phyloP scores from a whole-genome alignment of 2,888 invertebrate genomes.

The Sialis lutaria region DNA sequence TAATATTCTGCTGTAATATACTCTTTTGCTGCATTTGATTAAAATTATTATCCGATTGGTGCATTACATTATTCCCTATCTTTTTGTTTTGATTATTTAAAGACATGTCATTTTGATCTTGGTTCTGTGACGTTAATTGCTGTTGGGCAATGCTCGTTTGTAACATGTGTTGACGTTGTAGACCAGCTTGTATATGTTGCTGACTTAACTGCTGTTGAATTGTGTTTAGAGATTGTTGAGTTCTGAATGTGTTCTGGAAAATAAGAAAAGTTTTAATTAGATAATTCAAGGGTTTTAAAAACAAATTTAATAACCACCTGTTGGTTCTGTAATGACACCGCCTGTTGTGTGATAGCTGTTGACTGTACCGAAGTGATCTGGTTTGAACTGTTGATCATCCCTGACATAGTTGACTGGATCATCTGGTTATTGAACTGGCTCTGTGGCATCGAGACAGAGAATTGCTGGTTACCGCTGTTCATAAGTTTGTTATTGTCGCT shows the following conservation, averaged over 20 bases:
- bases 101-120: neutral
- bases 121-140: constrained; percentile 12
- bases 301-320: neutral
- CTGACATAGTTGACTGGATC: neutral
- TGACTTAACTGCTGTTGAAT: constrained; percentile 14
- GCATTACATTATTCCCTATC: constrained; percentile 11
- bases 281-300: too few relatives aligned
- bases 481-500: constrained; percentile 14
- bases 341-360: neutral
- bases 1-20: constrained; percentile 2
- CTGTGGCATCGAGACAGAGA: constrained; percentile 7
- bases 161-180: constrained; percentile 13
- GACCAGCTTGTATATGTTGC: constrained; percentile 12
- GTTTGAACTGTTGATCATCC: too few relatives aligned
- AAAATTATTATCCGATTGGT: constrained; percentile 9
- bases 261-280: too few relatives aligned
- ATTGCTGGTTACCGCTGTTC: constrained; percentile 13
- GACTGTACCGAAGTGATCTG: too few relatives aligned
- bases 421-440: constrained; percentile 5
- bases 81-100: constrained; percentile 10
- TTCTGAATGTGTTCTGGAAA: constrained; percentile 16
- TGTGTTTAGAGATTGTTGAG: constrained; percentile 13
- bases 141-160: constrained; percentile 13
- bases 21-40: constrained; percentile 13
- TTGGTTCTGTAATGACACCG: neutral